Base-by-base conservation (phyloP, 2,113 vertebrate genomes). In the Harpagus bidentatus region DNA sequence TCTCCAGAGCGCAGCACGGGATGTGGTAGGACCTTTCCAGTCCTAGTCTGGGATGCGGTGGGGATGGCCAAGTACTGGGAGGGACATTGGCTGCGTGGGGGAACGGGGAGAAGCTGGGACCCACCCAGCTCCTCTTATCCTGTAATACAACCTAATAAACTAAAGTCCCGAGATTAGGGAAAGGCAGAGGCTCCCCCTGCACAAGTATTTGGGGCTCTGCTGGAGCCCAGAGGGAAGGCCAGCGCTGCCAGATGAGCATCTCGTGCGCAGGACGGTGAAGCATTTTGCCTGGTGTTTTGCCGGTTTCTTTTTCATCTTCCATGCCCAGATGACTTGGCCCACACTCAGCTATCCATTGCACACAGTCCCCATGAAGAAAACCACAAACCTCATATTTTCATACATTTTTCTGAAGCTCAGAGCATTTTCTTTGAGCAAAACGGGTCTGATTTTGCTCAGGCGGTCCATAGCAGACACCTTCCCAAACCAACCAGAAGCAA, bases 191-290 rank as follows among this genome's bases (percentile, higher is more conserved):
- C 36, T 79, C 32, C 11, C 28, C 17, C 52, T 61, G 21, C 48
- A 58, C 38, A 20, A 85, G 45, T 34, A 72, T n/a, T 0, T 40
- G 48, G 34, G 78, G 73, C 29, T 78, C 42, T 83, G 50, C 61
- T 42, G 32, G 21, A 77, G 78, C 52, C 48, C n/a, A n/a, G 45
- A 38, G 25, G 40, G 86, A 81, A 76, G 22, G 42, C 21, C 42
- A 74, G 32, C 5, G 13, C 55, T 84, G 66, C 90, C 69, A 59
- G 81, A 82, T 38, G 56, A 95, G 70, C 58, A 76, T 16, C 85
- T 83, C 19, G 0, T 9, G 13, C 3, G 2, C 66, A 72, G 70
- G 36, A 80, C 0, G 0, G 21, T 7, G 52, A 86, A 71, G 53
- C 5, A 7, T 61, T 95, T 79, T 71, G 53, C 80, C 16, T 1